A percentile compares a stretch with the other conserved stretches of the same genome.
Evolutionary conservation across 1,140 invertebrate genomes (phyloP).

Genomic region (Cotesia vestalis): DNA sequence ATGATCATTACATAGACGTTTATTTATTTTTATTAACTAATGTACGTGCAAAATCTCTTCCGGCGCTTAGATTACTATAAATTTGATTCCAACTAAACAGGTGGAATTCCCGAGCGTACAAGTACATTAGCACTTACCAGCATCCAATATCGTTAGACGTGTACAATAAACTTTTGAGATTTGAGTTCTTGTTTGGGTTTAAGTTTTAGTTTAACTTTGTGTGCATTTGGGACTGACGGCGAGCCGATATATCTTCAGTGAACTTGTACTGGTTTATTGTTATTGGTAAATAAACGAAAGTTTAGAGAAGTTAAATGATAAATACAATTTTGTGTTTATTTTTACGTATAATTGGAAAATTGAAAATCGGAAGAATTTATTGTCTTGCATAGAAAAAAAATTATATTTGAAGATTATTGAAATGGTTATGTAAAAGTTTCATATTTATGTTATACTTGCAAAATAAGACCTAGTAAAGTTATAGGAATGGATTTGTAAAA

Average conservation of each 20-base stretch:
- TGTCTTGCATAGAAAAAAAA: no score
- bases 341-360: no score
- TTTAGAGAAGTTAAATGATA: not conserved
- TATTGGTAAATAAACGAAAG: not conserved
- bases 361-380: no score
- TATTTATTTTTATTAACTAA: no score
- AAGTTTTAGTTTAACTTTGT: constrained; percentile 16
- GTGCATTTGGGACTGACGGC: not conserved
- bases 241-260: not conserved
- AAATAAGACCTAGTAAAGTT: no score
- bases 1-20: no score
- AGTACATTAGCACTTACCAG: constrained; percentile 8
- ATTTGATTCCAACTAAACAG: constrained; percentile 21
- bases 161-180: not conserved
- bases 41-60: not conserved
- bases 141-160: constrained; percentile 5
- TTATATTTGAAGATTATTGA: no score
- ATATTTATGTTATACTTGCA: no score
- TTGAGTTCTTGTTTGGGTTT: constrained; percentile 5
- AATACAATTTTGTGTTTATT: no score
- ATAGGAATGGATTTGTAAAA: no score
- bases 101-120: constrained; percentile 6
- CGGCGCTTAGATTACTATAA: not conserved
- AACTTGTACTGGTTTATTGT: not conserved
- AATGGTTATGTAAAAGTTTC: no score